Base-by-base conservation (phyloP, 2,113 vertebrate genomes). In the Carettochelys insculpta region DNA sequence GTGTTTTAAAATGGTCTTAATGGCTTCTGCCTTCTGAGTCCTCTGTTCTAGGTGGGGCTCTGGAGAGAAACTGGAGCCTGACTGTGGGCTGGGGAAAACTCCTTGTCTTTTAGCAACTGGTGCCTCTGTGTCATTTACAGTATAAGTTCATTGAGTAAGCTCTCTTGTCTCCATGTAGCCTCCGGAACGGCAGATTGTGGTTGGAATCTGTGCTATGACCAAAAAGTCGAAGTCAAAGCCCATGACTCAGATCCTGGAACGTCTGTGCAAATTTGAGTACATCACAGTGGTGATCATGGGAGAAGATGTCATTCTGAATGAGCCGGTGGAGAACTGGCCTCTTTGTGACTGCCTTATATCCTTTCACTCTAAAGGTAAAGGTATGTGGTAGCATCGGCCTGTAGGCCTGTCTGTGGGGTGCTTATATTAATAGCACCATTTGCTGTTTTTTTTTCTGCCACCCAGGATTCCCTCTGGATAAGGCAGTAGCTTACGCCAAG, bases 161-260 rank as follows among this genome's bases (percentile, higher is more conserved):
- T 20, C 17, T 27, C 31, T 8, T 20, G 22, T 27, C 31, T 8
- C 29, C 77, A 14, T 20, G 2, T 31, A 99, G 99, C 98, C 98
- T 92, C 99, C 98, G 1, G 99, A 99, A 96, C 98, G 97, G 92
- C 99, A 99, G 97, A 99, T 99, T 14, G 97, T 99, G 94, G 98
- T 99, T 91, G 99, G 99, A 94, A 99, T 99, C 97, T 99, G 99
- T 96, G 99, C 99, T 95, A 99, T 99, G 99, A 99, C 99, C 97
- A 99, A 99, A 97, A 99, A 99, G 97, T 99, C 99, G 86, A 99
- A 99, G 96, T 99, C 99, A 34, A 99, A 99, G 97, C 99, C 99
- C 58, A 99, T 99, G 99, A 99, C 99, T 53, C 99, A 99, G 97
- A 99, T 99, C 95, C 97, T 99, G 96, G 99, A 99, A 96, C 98